Evolutionary conservation across 2,113 vertebrate genomes (phyloP).

Genomic region (human (Homo sapiens)): GRCh38 chr2:188401501-188402000

Average conservation of each 20-base stretch:
- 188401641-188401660: background rate
- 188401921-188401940: slow-evolving; percentile 35
- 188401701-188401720: background rate
- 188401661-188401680: background rate
- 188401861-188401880: slow-evolving; percentile 18
- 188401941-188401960: slow-evolving; percentile 53
- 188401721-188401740: background rate
- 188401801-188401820: background rate
- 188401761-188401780: background rate
- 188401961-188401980: slow-evolving; percentile 59
- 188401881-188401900: slow-evolving; percentile 69
- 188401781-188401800: background rate
- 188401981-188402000: slow-evolving; percentile 30
- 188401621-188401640: background rate
- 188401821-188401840: background rate
- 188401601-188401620: background rate
- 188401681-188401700: background rate
- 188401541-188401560: background rate
- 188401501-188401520: background rate
- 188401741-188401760: background rate
- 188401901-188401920: slow-evolving; percentile 71
- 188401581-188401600: background rate
- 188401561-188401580: slow-evolving; percentile 1
- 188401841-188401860: background rate
- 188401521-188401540: background rate